phyloP scores from a whole-genome alignment of 2,797 vertebrate species.

The Ctenochaetus hawaiiensis region DNA sequence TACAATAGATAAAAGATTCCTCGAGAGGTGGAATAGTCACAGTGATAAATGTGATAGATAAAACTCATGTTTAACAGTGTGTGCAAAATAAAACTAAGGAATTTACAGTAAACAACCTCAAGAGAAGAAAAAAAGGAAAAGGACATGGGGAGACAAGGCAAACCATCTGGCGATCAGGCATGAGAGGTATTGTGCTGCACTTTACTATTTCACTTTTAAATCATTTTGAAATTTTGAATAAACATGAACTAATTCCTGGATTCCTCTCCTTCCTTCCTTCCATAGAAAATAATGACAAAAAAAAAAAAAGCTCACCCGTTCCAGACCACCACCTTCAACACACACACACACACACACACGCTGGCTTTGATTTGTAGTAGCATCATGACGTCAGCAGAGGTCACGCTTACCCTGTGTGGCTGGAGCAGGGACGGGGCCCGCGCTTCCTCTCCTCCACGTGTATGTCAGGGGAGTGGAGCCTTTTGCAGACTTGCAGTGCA shows the following conservation, averaged over 20 bases:
- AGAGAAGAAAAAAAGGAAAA: not conserved
- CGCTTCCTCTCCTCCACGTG: constrained; percentile 74
- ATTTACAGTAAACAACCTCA: not conserved
- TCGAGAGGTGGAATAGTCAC: no score
- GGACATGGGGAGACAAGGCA: constrained; percentile 17
- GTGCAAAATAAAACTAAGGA: no score
- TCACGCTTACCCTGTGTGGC: constrained; percentile 83
- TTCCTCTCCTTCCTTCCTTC: not conserved
- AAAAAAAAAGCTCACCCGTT: no score
- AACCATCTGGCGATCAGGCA: constrained; percentile 11
- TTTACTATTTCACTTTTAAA: not conserved
- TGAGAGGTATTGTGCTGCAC: not conserved
- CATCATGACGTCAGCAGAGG: constrained; percentile 72
- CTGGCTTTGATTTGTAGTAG: constrained; percentile 64
- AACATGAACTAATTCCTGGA: fast-evolving
- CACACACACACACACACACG: not conserved
- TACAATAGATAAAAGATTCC: not conserved
- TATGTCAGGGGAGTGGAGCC: constrained; percentile 82
- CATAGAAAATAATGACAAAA: no score
- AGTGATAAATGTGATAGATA: not conserved
- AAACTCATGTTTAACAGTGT: not conserved
- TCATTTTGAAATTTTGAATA: not conserved
- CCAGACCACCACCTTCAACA: no score
- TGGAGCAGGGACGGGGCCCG: constrained; percentile 55
- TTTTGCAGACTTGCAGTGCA: constrained; percentile 78